Percentiles rank a stretch among this genome's conserved stretches.
Evolutionary conservation across 2,113 vertebrate genomes (phyloP).

Genomic region (cattle (Bos taurus)): DNA sequence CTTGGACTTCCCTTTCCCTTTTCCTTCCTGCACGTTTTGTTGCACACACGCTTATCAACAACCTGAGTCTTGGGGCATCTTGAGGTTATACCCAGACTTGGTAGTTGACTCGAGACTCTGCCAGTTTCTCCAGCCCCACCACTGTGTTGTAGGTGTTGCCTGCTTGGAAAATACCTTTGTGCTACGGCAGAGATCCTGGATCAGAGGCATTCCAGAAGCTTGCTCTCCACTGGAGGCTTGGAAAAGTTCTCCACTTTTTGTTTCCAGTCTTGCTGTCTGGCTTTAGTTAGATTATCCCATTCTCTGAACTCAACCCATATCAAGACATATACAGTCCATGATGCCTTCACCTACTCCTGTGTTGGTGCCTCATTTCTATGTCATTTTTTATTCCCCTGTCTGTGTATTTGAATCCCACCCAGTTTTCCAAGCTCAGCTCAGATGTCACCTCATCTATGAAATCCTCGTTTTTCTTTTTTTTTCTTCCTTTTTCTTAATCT

Average conservation of each 20-base stretch:
- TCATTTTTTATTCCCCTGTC: not conserved
- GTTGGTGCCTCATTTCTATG: not conserved
- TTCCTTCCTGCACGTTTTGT: not conserved
- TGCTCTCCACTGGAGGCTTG: not conserved
- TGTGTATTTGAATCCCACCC: not conserved
- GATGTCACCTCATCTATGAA: not conserved
- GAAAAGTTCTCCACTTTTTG: not conserved
- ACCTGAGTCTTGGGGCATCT: not conserved
- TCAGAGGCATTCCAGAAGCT: not conserved
- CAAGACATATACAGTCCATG: not conserved
- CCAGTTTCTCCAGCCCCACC: not conserved
- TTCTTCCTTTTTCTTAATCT: not conserved
- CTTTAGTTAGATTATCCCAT: not conserved
- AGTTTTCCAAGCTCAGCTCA: not conserved
- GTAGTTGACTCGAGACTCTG: not conserved
- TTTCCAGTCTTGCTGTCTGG: not conserved
- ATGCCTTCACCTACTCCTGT: not conserved
- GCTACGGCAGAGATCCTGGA: not conserved
- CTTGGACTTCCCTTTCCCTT: not conserved
- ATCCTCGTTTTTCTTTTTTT: not conserved
- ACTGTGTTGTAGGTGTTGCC: not conserved
- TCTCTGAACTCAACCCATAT: not conserved
- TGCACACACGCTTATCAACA: not conserved
- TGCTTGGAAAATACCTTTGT: not conserved
- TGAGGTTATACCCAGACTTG: not conserved